Conservation (phyloP, 2,113 vertebrate genomes). For the Oenanthe melanoleuca region DNA sequence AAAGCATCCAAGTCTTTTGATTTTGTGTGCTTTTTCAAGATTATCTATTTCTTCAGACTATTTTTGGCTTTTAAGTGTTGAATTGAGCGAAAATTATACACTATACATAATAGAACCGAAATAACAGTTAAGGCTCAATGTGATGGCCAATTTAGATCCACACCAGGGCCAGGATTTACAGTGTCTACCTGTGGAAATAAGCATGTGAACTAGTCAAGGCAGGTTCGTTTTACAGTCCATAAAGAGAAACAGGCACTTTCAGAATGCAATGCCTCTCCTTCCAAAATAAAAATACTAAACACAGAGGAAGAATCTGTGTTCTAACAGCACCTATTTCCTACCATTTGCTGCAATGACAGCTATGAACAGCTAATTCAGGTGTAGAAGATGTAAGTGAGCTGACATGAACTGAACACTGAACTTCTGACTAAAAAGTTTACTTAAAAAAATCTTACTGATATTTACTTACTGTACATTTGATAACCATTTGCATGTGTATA, state of each 20-base stretch:
- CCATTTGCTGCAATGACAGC: background rate
- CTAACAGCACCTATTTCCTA: background rate
- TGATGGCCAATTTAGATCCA: background rate
- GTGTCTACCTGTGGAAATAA: background rate
- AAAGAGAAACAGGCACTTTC: background rate
- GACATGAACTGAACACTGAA: background rate
- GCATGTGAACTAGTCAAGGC: background rate
- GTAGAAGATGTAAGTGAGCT: background rate
- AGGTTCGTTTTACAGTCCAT: background rate
- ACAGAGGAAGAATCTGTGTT: background rate
- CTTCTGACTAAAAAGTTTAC: background rate
- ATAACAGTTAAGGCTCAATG: background rate
- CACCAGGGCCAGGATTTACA: background rate
- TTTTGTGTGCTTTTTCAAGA: background rate
- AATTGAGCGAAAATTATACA: background rate
- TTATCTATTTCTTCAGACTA: background rate
- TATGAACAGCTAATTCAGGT: background rate
- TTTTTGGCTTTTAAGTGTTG: background rate
- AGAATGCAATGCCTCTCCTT: background rate
- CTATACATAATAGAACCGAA: background rate
- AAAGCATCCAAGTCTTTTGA: background rate
- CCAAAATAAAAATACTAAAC: background rate
- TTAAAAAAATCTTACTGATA: background rate
- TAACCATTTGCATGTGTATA: fast-evolving
- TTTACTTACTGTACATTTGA: background rate